A percentile compares a stretch with the other conserved stretches of the same genome.
Conservation (phyloP, 23 tunicate genomes). For the Halocynthia roretzi region DNA sequence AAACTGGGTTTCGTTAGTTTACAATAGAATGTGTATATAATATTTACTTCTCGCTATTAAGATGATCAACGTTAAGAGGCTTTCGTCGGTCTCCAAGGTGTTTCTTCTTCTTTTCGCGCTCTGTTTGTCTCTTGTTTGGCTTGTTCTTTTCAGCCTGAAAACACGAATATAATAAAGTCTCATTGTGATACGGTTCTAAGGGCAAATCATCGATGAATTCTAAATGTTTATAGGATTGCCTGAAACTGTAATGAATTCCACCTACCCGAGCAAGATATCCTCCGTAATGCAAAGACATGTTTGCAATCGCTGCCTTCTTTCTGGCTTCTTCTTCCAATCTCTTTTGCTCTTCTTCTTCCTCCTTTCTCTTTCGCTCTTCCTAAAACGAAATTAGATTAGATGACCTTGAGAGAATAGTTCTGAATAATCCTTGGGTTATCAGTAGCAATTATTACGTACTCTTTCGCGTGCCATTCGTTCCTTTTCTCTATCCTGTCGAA, state of each 20-base stretch:
- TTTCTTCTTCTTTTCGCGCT: slow-evolving; percentile 79
- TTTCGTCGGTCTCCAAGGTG: slow-evolving; percentile 60
- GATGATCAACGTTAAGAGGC: slow-evolving; percentile 87
- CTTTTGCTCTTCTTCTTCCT: slow-evolving; percentile 29
- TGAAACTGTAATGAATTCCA: background rate
- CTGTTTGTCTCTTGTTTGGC: slow-evolving; percentile 89
- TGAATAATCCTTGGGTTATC: too few relatives aligned
- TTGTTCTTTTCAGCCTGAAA: slow-evolving; percentile 83
- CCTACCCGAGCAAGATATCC: slow-evolving; percentile 79
- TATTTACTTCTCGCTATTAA: slow-evolving; percentile 38
- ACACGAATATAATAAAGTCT: too few relatives aligned
- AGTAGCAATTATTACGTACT: slow-evolving; percentile 1
- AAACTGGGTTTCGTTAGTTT: too few relatives aligned
- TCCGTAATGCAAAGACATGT: slow-evolving; percentile 90
- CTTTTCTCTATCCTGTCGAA: slow-evolving; percentile 71
- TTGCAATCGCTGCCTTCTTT: slow-evolving; percentile 75
- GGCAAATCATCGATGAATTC: too few relatives aligned
- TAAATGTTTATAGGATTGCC: too few relatives aligned
- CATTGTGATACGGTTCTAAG: too few relatives aligned
- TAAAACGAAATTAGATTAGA: background rate
- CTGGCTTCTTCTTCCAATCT: slow-evolving; percentile 51
- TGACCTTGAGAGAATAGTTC: too few relatives aligned
- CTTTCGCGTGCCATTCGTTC: slow-evolving; percentile 75
- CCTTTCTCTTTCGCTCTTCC: slow-evolving; percentile 82
- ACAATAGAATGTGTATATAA: too few relatives aligned